phyloP scores from a whole-genome alignment of 2,888 invertebrate genomes.

The Spodoptera exigua region DNA sequence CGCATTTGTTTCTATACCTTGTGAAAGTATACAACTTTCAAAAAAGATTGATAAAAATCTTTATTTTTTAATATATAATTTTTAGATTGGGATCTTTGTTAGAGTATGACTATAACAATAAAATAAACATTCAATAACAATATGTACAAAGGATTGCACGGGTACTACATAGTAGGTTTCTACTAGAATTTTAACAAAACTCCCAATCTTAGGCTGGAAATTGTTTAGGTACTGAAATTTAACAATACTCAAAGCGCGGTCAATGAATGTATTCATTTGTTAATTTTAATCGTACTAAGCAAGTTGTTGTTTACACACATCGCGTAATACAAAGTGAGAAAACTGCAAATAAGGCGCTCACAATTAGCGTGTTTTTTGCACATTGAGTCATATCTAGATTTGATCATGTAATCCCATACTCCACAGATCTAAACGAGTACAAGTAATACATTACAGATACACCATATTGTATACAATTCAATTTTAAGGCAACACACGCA shows the following conservation, averaged over 20 bases:
- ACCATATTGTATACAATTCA: not conserved
- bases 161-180: constrained; percentile 18
- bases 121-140: constrained; percentile 25
- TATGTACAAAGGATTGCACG: constrained; percentile 43
- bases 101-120: constrained; percentile 28
- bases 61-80: constrained; percentile 31
- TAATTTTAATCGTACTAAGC: no score
- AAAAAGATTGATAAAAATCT: constrained; percentile 54
- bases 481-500: constrained; percentile 44
- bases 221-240: constrained; percentile 28
- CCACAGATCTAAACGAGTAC: no score
- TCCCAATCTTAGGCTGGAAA: constrained; percentile 52
- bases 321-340: no score
- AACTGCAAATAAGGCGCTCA: no score
- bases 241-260: not conserved
- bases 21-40: constrained; percentile 49
- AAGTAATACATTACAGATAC: not conserved
- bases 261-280: no score
- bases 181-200: constrained; percentile 33
- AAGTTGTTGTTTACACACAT: no score
- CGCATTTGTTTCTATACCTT: constrained; percentile 41
- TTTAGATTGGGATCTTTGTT: constrained; percentile 40
- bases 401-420: no score
- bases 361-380: no score
- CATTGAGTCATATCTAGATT: no score